phyloP scores from a whole-genome alignment of 2,888 invertebrate genomes.

The Opisthograptis luteolata region DNA sequence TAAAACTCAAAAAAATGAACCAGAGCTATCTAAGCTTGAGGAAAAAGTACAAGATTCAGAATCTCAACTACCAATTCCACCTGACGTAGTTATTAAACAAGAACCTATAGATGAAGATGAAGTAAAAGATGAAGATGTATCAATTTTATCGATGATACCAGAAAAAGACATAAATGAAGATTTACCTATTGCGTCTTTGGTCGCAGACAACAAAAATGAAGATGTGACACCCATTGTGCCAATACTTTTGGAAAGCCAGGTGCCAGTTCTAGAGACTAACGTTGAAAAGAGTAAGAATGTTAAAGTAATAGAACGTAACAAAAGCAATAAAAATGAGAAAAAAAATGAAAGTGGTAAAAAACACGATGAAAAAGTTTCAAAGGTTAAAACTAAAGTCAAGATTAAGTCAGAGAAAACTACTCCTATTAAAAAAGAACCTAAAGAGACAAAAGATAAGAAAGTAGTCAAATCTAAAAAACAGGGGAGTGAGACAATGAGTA shows the following conservation, averaged over 20 bases:
- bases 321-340: constrained; percentile 22
- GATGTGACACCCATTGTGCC: constrained; percentile 1
- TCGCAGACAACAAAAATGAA: constrained; percentile 22
- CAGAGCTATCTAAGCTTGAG: constrained; percentile 26
- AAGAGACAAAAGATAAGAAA: constrained; percentile 43
- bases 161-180: constrained; percentile 28
- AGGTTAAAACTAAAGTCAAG: constrained; percentile 54
- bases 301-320: not conserved
- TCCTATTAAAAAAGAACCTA: constrained; percentile 51
- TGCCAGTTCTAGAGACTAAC: constrained; percentile 49
- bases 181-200: constrained; percentile 22
- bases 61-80: constrained; percentile 23
- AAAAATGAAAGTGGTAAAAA: constrained; percentile 28
- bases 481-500: constrained; percentile 9
- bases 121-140: constrained; percentile 37
- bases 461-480: constrained; percentile 15
- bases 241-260: constrained; percentile 42
- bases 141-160: constrained; percentile 11
- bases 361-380: constrained; percentile 47
- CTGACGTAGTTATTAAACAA: constrained; percentile 53
- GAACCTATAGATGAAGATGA: constrained; percentile 73
- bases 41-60: constrained; percentile 27
- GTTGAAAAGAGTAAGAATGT: constrained; percentile 42
- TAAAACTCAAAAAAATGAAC: constrained; percentile 32
- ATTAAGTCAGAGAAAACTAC: constrained; percentile 49